Percentiles rank a stretch among this genome's conserved stretches.
Evolutionary conservation across 2,888 invertebrate species (phyloP).

Genomic region (Alentia gelatinosa): DNA sequence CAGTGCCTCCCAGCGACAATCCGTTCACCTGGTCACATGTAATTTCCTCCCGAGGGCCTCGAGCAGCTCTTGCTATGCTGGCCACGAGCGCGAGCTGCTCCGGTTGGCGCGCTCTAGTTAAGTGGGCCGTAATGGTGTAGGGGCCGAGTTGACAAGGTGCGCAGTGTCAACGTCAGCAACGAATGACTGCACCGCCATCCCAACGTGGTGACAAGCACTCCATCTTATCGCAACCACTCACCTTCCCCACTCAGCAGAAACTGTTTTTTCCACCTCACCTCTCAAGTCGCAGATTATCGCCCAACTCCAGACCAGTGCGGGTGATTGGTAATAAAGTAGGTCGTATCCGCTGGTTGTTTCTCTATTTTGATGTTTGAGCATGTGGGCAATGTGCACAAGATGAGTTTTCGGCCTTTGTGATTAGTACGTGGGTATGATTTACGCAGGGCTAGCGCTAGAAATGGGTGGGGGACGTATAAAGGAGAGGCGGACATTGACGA

Average conservation of each 20-base stretch:
- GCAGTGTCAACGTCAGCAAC: too few species aligned
- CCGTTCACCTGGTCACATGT: not conserved
- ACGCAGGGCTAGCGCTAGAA: not conserved
- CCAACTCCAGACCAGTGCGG: too few species aligned
- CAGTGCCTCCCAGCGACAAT: not conserved
- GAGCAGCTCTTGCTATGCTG: slow-evolving; percentile 2
- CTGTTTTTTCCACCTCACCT: not conserved
- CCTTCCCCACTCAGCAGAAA: not conserved
- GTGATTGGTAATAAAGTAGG: not conserved
- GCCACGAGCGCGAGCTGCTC: not conserved
- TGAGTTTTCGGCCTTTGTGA: not conserved
- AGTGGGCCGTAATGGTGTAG: not conserved
- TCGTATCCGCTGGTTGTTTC: not conserved
- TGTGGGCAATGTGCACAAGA: not conserved
- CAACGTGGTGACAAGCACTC: not conserved
- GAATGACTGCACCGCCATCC: not conserved
- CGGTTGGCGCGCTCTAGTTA: not conserved
- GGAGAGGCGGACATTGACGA: not conserved
- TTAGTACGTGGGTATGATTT: not conserved
- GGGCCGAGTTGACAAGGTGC: not conserved
- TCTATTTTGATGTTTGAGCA: too few species aligned
- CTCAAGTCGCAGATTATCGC: not conserved
- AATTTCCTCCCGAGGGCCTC: not conserved
- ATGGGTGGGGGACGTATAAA: not conserved
- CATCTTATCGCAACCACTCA: not conserved